Evolutionary conservation across 2,797 vertebrate species (phyloP), one percentile per base, ranked within the genome.

Genomic region (Mallotus villosus): DNA sequence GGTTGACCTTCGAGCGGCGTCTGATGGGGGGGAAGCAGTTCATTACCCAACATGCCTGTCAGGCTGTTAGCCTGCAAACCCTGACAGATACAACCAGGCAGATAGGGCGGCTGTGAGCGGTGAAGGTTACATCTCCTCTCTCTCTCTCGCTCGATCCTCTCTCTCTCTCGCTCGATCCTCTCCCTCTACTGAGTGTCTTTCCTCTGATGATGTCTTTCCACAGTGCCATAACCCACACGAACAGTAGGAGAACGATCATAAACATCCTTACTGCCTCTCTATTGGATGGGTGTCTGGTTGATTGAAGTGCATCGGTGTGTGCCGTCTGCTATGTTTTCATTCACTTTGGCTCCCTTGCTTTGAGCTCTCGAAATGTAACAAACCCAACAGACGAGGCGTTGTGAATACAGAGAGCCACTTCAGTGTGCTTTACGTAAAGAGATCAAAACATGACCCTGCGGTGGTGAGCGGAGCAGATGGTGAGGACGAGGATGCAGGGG

Each of bases 1-100:
- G 19, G 71, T 49, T 85, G 84, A 90, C 86, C 86, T 88, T 89
- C 79, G 85, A 83, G 82, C 78, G 77, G 75, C 25, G 82, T 76
- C 58, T 66, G 70, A 70, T 37, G 64, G 27, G 81, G 79, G 75
- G 77, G 81, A 86, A 78, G 73, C 77, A 75, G 77, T 85, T 88
- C 81, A 86, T 87, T 87, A 86, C 70, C 67, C 67, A 63, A 71
- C 70, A 66, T 84, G 76, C 75, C 74, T 83, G 84, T 84, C 85
- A 81, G 81, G 78, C 61, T 68, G 69, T 55, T 25, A 59, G 64
- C 72, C 74, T 68, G 68, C 65, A 66, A 68, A 70, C 79, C 63
- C 67, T 79, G 79, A 71, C 66, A 78, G 78, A 84, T 70, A 80
- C 81, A 74, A 73, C 16, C 68, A 58, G 73, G 72, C 64, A 82